A percentile compares a stretch with the other conserved stretches of the same genome.
Conservation (phyloP, 2,888 invertebrate species). For the Carcina quercana region DNA sequence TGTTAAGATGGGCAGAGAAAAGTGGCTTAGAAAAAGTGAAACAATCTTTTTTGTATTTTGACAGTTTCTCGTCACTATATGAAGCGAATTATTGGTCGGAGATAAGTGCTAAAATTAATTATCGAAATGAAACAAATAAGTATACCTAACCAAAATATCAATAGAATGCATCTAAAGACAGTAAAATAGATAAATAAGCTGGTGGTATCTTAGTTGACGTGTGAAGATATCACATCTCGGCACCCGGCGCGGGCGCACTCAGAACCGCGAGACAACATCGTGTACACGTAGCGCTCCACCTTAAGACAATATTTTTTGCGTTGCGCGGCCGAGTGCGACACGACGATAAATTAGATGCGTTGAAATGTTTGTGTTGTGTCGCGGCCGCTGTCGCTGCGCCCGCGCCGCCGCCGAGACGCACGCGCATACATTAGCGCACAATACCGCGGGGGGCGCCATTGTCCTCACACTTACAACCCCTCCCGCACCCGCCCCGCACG, state of each 20-base stretch:
- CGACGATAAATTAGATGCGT: conserved; percentile 68
- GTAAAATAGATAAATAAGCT: no score
- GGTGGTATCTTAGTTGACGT: no score
- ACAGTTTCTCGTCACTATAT: no score
- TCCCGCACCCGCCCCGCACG: conserved; percentile 14
- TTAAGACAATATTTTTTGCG: conserved; percentile 63
- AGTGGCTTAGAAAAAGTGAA: no score
- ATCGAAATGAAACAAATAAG: no score
- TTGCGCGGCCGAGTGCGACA: conserved; percentile 42
- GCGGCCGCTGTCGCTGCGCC: conserved; percentile 45
- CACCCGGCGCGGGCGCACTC: neutral
- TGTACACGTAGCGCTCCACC: conserved; percentile 28
- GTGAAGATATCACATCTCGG: neutral
- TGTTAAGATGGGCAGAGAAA: no score
- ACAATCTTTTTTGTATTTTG: no score
- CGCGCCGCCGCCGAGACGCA: conserved; percentile 43
- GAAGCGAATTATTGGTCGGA: no score
- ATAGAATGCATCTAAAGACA: no score
- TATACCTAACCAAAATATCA: no score
- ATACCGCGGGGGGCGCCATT: conserved; percentile 61
- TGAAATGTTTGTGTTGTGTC: conserved; percentile 69
- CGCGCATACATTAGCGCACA: conserved; percentile 62
- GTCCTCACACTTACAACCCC: conserved; percentile 38
- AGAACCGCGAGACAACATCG: conserved; percentile 7
- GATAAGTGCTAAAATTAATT: no score